Base-by-base conservation (phyloP, 2,888 invertebrate genomes). In the Nemotelus nigrinus region DNA sequence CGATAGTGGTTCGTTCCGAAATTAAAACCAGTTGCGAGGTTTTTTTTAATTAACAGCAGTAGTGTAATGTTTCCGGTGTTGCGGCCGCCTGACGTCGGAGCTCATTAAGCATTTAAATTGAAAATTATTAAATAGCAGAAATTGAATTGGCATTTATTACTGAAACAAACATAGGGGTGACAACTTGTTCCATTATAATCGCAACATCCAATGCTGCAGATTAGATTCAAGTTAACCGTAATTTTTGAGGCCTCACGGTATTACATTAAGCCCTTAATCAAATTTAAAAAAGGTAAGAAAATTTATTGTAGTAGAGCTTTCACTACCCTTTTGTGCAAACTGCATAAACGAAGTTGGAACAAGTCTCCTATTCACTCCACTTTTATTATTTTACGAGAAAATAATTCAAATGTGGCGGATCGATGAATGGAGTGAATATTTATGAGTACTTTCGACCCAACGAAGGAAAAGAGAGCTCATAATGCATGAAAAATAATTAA, bases 401-500 rank as follows among this genome's bases (percentile, higher is more conserved):
- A 79, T 79, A 79, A 77, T 77, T 79, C 79, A 79, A 79, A 79
- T 77, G 65, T 58, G 48, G 44, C 39, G 71, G 43, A 5, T 43
- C 8, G 53, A 8, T 8, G 71, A 47, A 8, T 10, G 10, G 10
- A 55, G 71, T 53, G 71, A 71, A 71, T 65, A 43, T 71, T 68
- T 53, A 71, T 71, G 71, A 55, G 10, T 8, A 65, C 7, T 65
- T 63, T 43, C 3, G 8, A 8, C 8, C 50, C 50, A 8, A 50
- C 44, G n/a, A 44, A 41, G n/a, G 10, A 44, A 7, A 7, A 65
- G 47, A 45, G 10, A 65, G n/a, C 6, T 7, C 44, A 53, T 57
- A 79, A 79, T 75, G 77, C 77, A 50, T 63, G 60, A 76, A 78
- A 79, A 78, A 78, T 79, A 79, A 79, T 79, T 78, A 79, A 79